Percentiles rank a stretch among this genome's conserved stretches.
Evolutionary conservation across 2,888 invertebrate species (phyloP).

Genomic region (Amblyteles armatorius): DNA sequence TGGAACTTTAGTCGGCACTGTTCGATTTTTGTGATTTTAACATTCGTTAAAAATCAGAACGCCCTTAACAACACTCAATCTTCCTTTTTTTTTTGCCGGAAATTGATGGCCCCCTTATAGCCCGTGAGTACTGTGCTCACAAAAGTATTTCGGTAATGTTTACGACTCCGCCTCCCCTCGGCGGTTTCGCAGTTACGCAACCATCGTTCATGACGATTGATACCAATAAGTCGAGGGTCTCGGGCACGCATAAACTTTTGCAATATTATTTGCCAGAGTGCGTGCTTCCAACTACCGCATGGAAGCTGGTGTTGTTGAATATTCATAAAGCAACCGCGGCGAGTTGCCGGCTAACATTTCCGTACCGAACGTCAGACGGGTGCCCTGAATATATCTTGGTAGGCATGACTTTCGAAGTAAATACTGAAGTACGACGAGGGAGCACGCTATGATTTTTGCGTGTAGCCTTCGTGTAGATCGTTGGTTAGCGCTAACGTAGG

Average conservation of each 20-base stretch:
- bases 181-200: conserved; percentile 47
- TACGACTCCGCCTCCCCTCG: not conserved
- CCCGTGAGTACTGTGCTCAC: not conserved
- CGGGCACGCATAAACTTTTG: conserved; percentile 37
- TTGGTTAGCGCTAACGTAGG: conserved; percentile 43
- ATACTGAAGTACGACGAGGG: conserved; percentile 67
- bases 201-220: conserved; percentile 47
- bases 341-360: conserved; percentile 45
- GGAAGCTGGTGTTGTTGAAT: conserved; percentile 63
- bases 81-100: conserved; percentile 34
- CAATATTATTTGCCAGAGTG: conserved; percentile 56
- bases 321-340: conserved; percentile 66
- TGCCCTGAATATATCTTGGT: conserved; percentile 66
- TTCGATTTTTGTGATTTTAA: not conserved
- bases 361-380: conserved; percentile 47
- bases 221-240: conserved; percentile 30
- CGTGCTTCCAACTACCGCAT: conserved; percentile 55
- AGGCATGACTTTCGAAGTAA: conserved; percentile 61
- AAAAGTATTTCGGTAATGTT: too few relatives aligned
- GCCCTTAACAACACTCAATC: conserved; percentile 7
- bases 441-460: conserved; percentile 69
- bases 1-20: not conserved
- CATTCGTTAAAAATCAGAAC: too few relatives aligned
- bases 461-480: conserved; percentile 53
- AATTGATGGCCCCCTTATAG: not conserved